Evolutionary conservation across 2,113 vertebrate species (phyloP).

Genomic region (Zosterops japonicus): DNA sequence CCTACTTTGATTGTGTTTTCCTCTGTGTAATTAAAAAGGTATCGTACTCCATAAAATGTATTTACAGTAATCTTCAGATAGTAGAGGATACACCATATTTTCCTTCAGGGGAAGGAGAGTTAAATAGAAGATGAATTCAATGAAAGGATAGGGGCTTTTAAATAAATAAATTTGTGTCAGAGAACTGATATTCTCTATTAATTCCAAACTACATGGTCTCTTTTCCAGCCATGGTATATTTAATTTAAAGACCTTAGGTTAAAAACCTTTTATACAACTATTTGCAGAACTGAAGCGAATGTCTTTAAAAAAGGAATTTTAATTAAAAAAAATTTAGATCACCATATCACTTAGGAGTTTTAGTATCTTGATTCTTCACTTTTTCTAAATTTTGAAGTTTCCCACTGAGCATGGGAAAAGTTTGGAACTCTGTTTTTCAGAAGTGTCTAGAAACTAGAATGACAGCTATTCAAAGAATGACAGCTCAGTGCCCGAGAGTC

Average conservation of each 20-base stretch:
- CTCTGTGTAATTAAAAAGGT: background rate
- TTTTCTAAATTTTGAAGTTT: background rate
- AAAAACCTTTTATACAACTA: background rate
- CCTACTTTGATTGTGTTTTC: background rate
- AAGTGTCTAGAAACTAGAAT: background rate
- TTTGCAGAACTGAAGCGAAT: background rate
- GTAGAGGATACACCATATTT: background rate
- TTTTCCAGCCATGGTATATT: background rate
- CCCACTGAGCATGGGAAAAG: background rate
- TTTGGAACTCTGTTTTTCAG: background rate
- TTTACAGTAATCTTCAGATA: background rate
- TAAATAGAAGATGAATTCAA: background rate
- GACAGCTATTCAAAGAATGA: background rate
- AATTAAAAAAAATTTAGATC: background rate
- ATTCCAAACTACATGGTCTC: background rate
- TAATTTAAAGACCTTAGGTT: background rate
- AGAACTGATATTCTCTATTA: background rate
- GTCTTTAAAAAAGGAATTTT: background rate
- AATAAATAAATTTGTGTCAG: background rate
- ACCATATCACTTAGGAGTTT: background rate
- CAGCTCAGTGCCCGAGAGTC: background rate
- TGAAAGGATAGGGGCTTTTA: background rate
- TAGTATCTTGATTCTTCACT: background rate
- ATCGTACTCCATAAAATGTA: background rate
- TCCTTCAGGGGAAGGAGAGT: background rate